Percentiles rank a stretch among this genome's conserved stretches.
Evolutionary conservation across 2,113 vertebrate genomes (phyloP).

Genomic region (Ginglymostoma cirratum): DNA sequence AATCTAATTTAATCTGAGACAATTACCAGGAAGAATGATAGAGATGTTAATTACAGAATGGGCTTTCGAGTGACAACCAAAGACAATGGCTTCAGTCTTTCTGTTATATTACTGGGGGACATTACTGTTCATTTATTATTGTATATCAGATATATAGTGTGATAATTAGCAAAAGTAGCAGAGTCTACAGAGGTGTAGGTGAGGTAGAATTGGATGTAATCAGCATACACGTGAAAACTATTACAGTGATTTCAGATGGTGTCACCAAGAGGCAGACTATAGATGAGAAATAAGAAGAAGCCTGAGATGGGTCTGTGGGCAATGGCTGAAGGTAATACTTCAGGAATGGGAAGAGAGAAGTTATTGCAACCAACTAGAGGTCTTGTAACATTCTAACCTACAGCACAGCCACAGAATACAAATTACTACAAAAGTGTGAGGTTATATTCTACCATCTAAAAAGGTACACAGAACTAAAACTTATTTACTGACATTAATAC

Average conservation of each 20-base stretch:
- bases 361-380: neutral
- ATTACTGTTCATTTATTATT: neutral
- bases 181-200: too few species aligned
- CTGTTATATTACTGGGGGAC: neutral
- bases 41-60: neutral
- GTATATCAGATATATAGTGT: neutral
- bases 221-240: too few species aligned
- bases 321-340: neutral
- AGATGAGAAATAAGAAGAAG: neutral
- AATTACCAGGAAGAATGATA: neutral
- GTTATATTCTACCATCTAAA: neutral
- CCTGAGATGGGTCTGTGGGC: neutral
- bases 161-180: neutral
- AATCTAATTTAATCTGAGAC: neutral
- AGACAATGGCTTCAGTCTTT: neutral
- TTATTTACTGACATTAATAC: slow-evolving; percentile 29
- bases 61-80: neutral
- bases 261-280: neutral
- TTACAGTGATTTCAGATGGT: neutral
- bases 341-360: neutral
- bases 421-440: neutral
- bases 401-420: neutral
- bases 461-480: neutral
- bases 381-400: neutral
- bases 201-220: too few species aligned